Evolutionary conservation across 2,113 vertebrate species (phyloP), one percentile per base, ranked within the genome.

Genomic region (Nycticebus coucang): DNA sequence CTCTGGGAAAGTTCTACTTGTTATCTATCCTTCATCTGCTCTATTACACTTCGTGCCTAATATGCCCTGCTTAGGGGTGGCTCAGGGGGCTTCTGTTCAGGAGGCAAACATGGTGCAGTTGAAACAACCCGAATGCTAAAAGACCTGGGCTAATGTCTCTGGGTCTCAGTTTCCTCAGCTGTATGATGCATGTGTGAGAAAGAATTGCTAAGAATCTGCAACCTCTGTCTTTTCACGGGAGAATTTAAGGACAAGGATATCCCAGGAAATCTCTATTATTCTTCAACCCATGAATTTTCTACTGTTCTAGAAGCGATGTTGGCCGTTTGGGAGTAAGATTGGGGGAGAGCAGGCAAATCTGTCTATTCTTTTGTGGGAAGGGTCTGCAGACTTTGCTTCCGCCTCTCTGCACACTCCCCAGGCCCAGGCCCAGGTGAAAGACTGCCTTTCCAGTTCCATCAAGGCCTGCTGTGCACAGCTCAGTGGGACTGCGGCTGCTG

Each of bases 381-480:
- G 19, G 24, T 53, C 77, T 64, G 5, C 84, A 82, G 35, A 60
- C 69, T 91, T 57, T n/a, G 41, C 72, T 77, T 62, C 84, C 53
- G 59, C 24, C 45, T 24, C 62, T 85, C 35, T 19, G 15, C 45
- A 30, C 19, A 86, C 45, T 64, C 7, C n/a, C 78, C 60, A 53
- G 77, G 19, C 83, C 71, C 79, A 57, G 55, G 60, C 15, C 62
- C 62, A 18, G 53, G 77, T 37, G 18, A 87, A 28, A 86, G 86
- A 15, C 50, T 68, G 78, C 33, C 7, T 94, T 95, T 91, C 57
- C 64, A 80, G 50, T 24, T 91, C 75, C 8, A 13, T 55, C 37
- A 41, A 85, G 72, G 57, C 81, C 95, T 68, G 86, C 95, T 93
- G 94, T 91, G 85, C 57, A 19, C 66, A 84, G 60, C 77, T 93